phyloP scores from a whole-genome alignment of 2,113 vertebrate genomes.

The Petaurus breviceps region DNA sequence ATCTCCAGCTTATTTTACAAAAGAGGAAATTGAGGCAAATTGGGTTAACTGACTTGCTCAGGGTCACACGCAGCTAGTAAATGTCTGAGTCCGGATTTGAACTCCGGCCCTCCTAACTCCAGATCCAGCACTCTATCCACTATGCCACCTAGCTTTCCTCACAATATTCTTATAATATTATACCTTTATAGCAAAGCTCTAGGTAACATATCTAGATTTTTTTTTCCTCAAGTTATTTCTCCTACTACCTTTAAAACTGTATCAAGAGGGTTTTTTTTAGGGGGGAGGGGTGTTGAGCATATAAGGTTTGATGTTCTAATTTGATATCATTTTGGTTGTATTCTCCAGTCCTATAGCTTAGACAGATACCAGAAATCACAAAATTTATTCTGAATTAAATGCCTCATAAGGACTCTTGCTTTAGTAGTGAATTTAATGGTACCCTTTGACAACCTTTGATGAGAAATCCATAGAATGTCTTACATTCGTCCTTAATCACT shows the following conservation, averaged over 20 bases:
- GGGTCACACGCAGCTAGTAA: background rate
- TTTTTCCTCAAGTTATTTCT: background rate
- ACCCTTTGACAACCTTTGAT: conserved; percentile 44
- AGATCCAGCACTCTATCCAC: background rate
- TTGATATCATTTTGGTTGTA: background rate
- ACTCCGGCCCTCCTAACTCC: background rate
- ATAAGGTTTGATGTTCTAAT: background rate
- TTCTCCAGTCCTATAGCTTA: background rate
- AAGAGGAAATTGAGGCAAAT: background rate
- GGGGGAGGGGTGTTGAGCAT: no score
- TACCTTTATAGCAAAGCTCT: conserved; percentile 6
- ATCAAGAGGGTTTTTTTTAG: background rate
- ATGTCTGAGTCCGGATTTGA: background rate
- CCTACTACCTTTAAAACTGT: background rate
- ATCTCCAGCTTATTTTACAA: background rate
- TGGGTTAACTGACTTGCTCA: background rate
- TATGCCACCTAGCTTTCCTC: background rate
- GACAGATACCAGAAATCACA: background rate
- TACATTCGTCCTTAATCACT: conserved; percentile 52
- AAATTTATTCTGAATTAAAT: conserved; percentile 32
- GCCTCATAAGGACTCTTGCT: conserved; percentile 12
- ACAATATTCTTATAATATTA: no score
- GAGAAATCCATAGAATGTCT: conserved; percentile 55
- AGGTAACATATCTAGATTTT: background rate
- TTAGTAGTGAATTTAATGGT: conserved; percentile 31